Conservation (phyloP, 2,113 vertebrate species). For the Candoia aspera region DNA sequence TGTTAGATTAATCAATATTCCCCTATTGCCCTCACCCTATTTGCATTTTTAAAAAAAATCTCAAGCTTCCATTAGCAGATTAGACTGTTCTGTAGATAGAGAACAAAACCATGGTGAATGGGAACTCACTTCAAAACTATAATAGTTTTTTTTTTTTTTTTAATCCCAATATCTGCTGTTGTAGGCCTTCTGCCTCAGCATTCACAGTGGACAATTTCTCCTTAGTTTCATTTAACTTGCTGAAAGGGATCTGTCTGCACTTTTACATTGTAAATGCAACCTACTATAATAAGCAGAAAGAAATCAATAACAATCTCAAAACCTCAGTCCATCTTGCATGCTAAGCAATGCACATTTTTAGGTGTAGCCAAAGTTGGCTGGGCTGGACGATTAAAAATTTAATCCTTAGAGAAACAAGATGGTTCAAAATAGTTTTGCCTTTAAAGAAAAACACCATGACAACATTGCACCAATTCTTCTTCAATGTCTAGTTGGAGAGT, state of each 20-base stretch:
- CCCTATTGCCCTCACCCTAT: too few species aligned
- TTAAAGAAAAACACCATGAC: neutral
- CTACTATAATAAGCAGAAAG: neutral
- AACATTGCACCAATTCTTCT: neutral
- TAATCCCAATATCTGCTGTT: neutral
- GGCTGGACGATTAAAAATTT: neutral
- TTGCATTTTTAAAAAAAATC: too few species aligned
- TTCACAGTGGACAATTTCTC: neutral
- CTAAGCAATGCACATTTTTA: neutral
- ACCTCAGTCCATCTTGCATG: neutral
- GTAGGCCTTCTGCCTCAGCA: neutral
- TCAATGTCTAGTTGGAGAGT: neutral
- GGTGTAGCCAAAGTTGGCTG: neutral
- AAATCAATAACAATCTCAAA: neutral
- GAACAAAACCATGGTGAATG: neutral
- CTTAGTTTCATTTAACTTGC: slow-evolving; percentile 1
- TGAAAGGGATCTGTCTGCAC: neutral
- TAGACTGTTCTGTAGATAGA: neutral
- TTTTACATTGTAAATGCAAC: neutral
- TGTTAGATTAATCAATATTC: too few species aligned
- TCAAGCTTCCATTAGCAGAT: too few species aligned
- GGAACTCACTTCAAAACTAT: neutral
- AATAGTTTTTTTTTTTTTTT: neutral
- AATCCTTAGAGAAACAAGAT: rapidly evolving
- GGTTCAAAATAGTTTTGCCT: neutral